Percentiles rank a stretch among this genome's conserved stretches.
Evolutionary conservation across 1,140 invertebrate genomes (phyloP).

Genomic region (Sinonovacula constricta): DNA sequence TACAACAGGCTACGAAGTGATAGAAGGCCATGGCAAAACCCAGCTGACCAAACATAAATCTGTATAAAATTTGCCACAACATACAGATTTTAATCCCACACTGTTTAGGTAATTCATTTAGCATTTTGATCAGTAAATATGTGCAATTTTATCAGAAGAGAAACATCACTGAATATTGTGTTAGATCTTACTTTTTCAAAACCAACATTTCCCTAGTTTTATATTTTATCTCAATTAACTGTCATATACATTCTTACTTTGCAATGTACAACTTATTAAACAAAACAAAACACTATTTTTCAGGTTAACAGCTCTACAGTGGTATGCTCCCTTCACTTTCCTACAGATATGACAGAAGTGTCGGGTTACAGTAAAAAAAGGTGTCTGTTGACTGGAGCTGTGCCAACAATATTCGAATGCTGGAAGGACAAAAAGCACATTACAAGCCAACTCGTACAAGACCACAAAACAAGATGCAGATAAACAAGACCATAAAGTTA

Average conservation of each 20-base stretch:
- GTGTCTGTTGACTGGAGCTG: slow-evolving; percentile 20
- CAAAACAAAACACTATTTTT: not conserved
- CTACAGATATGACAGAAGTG: not conserved
- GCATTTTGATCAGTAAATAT: too few relatives aligned
- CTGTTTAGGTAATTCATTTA: too few relatives aligned
- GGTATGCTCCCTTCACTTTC: slow-evolving; percentile 28
- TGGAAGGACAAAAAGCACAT: slow-evolving; percentile 16
- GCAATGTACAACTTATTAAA: too few relatives aligned
- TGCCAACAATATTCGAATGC: slow-evolving; percentile 36
- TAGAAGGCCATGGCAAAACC: slow-evolving; percentile 30
- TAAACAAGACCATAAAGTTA: not conserved
- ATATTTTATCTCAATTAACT: too few relatives aligned
- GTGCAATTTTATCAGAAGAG: too few relatives aligned
- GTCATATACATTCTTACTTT: not conserved
- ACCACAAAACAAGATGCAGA: slow-evolving; percentile 3
- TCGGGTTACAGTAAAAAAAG: slow-evolving; percentile 12
- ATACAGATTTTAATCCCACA: not conserved
- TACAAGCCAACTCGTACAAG: slow-evolving; percentile 1
- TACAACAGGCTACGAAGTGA: slow-evolving; percentile 2
- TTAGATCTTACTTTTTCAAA: not conserved
- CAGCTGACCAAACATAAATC: not conserved
- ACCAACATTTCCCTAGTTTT: not conserved
- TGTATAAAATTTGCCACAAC: not conserved
- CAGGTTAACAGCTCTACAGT: slow-evolving; percentile 7
- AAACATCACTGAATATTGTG: too few relatives aligned